Percentiles rank a stretch among this genome's conserved stretches.
phyloP scores from a whole-genome alignment of 35 echinoderm and acorn worm species.

The Heliocidaris erythrogramma region DNA sequence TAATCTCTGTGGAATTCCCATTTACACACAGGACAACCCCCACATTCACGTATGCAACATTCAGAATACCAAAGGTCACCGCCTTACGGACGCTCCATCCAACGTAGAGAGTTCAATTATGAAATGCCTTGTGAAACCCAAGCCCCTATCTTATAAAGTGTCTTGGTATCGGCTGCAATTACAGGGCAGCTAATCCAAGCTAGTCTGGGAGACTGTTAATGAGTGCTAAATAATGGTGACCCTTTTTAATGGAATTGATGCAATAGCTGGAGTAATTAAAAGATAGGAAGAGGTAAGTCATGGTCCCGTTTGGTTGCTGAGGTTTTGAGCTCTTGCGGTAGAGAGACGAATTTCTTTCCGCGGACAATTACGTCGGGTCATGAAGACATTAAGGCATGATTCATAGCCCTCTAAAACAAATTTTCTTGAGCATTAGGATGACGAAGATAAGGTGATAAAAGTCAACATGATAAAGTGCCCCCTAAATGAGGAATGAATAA shows the following conservation, averaged over 20 bases:
- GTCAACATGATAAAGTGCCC: neutral
- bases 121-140: slow-evolving; percentile 21
- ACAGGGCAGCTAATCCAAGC: slow-evolving; percentile 16
- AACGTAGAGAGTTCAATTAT: slow-evolving; percentile 21
- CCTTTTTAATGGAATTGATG: slow-evolving; percentile 12
- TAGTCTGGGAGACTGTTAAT: neutral
- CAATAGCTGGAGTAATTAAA: neutral
- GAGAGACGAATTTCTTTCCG: neutral
- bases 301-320: neutral
- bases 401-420: neutral
- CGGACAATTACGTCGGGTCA: neutral
- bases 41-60: slow-evolving; percentile 36
- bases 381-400: neutral
- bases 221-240: neutral
- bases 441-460: neutral
- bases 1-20: neutral
- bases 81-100: neutral
- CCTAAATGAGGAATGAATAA: neutral
- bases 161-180: neutral
- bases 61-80: slow-evolving; percentile 35
- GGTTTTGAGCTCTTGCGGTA: neutral
- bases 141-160: slow-evolving; percentile 23
- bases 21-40: slow-evolving; percentile 21
- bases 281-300: neutral
- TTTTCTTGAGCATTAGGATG: neutral